These are phyloP conservation scores for Macaria liturata DNA, from an alignment of 2,888 invertebrate species.

Conservation along the genomic window DNA sequence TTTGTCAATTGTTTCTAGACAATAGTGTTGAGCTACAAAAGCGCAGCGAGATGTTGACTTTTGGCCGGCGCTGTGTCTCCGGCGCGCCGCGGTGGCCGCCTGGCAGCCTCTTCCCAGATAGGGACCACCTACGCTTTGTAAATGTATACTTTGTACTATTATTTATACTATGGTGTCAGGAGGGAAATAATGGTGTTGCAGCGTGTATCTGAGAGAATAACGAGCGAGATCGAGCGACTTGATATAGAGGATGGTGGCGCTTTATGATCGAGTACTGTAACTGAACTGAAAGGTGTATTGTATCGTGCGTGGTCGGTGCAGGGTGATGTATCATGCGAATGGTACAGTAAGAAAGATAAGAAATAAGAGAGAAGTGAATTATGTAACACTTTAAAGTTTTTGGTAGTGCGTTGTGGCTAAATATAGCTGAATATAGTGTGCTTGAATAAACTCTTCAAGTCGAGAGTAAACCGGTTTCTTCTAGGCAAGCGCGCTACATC, in stretches of 20 bases:
- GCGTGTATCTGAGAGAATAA: constrained; percentile 41
- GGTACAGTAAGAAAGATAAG: neutral
- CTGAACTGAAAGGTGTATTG: constrained; percentile 18
- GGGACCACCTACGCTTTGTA: constrained; percentile 68
- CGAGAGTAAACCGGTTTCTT: no score
- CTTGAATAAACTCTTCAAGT: no score
- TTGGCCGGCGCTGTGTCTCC: constrained; percentile 35
- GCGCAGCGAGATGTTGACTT: constrained; percentile 67
- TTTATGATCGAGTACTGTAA: constrained; percentile 52
- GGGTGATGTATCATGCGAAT: constrained; percentile 18
- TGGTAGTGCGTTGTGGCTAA: no score
- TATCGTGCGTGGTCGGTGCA: constrained; percentile 6
- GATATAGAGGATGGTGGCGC: constrained; percentile 37
- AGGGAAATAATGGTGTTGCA: constrained; percentile 53
- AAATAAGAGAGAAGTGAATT: no score
- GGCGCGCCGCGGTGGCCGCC: constrained; percentile 2
- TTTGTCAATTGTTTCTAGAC: constrained; percentile 48
- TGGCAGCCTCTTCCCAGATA: constrained; percentile 36
- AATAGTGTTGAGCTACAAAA: constrained; percentile 66
- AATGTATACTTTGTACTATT: constrained; percentile 30
- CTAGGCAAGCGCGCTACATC: no score
- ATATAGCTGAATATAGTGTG: no score
- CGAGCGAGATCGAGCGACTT: constrained; percentile 43
- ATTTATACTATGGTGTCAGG: constrained; percentile 44
- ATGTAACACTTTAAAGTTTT: no score